Conservation (phyloP, 23 tunicate species). For the Clavelina lepadiformis region DNA sequence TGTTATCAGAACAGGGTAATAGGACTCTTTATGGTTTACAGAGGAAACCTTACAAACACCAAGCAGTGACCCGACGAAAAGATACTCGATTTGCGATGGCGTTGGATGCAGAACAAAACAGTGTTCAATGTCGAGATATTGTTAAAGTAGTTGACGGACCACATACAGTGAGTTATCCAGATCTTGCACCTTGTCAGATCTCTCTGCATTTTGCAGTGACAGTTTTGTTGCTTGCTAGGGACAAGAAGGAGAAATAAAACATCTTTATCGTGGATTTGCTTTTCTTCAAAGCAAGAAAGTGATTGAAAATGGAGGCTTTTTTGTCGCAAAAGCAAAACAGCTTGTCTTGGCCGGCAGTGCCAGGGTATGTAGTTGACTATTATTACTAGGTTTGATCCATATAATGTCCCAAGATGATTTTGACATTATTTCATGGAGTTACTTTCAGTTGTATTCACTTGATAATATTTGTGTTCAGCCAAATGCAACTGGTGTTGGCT, state of each 20-base stretch:
- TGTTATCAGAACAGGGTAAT: neutral
- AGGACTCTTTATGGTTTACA: neutral
- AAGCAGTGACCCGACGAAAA: conserved; percentile 77
- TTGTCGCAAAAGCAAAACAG: conserved; percentile 79
- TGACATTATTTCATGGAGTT: neutral
- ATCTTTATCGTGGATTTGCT: conserved; percentile 84
- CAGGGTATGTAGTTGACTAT: conserved; percentile 41
- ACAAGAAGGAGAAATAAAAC: conserved; percentile 95
- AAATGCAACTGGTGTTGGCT: conserved; percentile 18
- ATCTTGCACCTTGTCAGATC: neutral
- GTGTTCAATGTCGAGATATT: conserved; percentile 77
- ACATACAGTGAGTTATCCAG: conserved; percentile 44
- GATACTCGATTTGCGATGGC: conserved; percentile 91
- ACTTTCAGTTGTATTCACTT: neutral
- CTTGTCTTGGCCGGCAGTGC: conserved; percentile 84
- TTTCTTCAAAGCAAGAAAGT: conserved; percentile 77
- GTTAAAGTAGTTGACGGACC: conserved; percentile 98
- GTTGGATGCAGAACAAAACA: conserved; percentile 88
- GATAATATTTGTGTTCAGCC: conserved; percentile 22
- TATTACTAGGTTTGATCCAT: neutral
- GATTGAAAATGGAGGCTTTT: conserved; percentile 93
- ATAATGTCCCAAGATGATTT: too few relatives aligned
- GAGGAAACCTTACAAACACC: conserved; percentile 74
- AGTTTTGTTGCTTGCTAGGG: conserved; percentile 34
- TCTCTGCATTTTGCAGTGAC: neutral